These are phyloP conservation scores for Tipula confusa DNA, from an alignment of 2,888 invertebrate genomes.

Conservation along the genomic window DNA sequence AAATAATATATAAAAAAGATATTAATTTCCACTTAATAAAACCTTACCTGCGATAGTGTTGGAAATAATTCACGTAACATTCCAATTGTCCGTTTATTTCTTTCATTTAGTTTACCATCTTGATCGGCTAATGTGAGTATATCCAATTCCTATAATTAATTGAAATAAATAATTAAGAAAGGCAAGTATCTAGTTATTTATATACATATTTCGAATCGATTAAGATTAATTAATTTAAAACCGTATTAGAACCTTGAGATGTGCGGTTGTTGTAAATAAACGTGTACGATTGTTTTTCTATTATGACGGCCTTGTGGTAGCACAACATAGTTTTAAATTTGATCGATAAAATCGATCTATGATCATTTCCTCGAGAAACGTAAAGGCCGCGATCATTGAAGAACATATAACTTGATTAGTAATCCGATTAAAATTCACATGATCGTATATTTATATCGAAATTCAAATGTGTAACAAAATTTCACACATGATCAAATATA, in stretches of 20 bases:
- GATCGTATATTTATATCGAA: neutral
- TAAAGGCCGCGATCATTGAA: too few species aligned
- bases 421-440: too few species aligned
- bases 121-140: constrained; percentile 63
- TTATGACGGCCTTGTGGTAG: too few species aligned
- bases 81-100: constrained; percentile 74
- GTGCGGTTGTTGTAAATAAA: too few species aligned
- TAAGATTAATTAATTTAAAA: too few species aligned
- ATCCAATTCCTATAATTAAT: constrained; percentile 58
- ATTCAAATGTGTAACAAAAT: too few species aligned
- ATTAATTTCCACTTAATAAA: neutral
- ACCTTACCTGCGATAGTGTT: constrained; percentile 65
- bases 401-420: too few species aligned
- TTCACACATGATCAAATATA: too few species aligned
- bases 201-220: too few species aligned
- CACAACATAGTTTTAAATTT: neutral
- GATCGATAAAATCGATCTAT: neutral
- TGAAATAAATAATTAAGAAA: neutral
- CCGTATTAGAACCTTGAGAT: neutral
- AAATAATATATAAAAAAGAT: neutral
- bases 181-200: neutral
- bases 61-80: constrained; percentile 71
- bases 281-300: too few species aligned
- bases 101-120: constrained; percentile 60
- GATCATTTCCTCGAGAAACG: neutral